Evolutionary conservation across 2,888 invertebrate species (phyloP).

Genomic region (Isotomurus palustris): DNA sequence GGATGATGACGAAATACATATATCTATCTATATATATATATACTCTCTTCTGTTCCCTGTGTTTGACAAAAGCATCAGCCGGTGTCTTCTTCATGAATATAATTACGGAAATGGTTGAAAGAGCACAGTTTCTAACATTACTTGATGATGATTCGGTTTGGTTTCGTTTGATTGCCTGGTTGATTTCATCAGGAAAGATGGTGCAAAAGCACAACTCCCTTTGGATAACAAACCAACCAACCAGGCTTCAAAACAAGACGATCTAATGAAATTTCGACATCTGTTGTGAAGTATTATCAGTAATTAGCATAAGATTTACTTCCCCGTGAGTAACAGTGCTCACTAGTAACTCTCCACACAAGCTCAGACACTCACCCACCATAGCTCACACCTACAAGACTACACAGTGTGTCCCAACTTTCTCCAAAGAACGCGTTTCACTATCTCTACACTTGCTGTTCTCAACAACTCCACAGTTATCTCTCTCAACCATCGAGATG

Average conservation of each 20-base stretch:
- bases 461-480: no score
- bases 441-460: no score
- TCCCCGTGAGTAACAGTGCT: conserved; percentile 42
- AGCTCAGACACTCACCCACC: no score
- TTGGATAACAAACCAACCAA: conserved; percentile 11
- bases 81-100: conserved; percentile 38
- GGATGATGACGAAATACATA: neutral
- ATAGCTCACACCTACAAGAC: no score
- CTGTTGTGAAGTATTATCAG: conserved; percentile 47
- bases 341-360: no score
- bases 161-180: conserved; percentile 42
- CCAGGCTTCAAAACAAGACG: conserved; percentile 35
- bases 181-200: conserved; percentile 12
- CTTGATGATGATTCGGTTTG: conserved; percentile 37
- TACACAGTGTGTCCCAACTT: no score
- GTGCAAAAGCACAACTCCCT: neutral
- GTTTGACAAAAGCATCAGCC: conserved; percentile 23
- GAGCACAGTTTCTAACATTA: conserved; percentile 26
- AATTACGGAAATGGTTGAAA: conserved; percentile 40
- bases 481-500: no score
- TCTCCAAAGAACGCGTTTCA: no score
- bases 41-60: no score
- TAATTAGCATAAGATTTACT: conserved; percentile 47
- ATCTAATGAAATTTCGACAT: conserved; percentile 46
- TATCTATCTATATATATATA: no score